phyloP scores from a whole-genome alignment of 2,797 vertebrate genomes.

The Psittacula echo region DNA sequence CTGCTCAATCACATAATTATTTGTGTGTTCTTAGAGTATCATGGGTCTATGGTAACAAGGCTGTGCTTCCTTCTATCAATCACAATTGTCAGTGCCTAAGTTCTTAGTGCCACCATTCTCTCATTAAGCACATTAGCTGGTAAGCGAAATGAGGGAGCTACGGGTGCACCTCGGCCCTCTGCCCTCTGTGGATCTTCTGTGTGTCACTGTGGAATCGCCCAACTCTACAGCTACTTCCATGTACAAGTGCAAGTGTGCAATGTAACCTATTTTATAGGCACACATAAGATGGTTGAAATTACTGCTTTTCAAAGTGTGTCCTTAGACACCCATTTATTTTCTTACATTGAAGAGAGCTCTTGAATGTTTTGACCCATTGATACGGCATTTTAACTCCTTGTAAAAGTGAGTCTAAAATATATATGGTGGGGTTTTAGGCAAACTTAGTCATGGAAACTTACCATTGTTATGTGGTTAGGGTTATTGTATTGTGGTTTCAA shows the following conservation, averaged over 20 bases:
- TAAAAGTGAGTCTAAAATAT: not conserved
- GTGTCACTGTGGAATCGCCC: not conserved
- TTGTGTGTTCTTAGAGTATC: not conserved
- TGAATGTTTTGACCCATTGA: not conserved
- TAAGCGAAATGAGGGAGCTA: not conserved
- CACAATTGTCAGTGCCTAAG: not conserved
- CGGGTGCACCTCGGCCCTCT: not conserved
- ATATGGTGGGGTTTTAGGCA: not conserved
- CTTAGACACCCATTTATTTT: not conserved
- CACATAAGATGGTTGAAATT: not conserved
- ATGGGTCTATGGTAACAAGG: not conserved
- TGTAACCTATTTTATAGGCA: not conserved
- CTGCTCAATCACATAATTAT: not conserved
- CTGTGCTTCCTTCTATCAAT: not conserved
- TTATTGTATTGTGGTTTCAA: not conserved
- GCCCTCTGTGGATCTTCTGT: not conserved
- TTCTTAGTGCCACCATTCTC: not conserved
- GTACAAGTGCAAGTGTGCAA: not conserved
- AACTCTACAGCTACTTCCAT: not conserved
- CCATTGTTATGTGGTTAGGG: not conserved
- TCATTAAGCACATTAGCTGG: not conserved
- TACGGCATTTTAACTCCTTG: not conserved
- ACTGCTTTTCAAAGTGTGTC: not conserved
- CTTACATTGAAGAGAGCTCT: not conserved
- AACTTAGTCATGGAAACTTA: not conserved